phyloP scores from a whole-genome alignment of 2,113 vertebrate species.

The Pithys albifrons region DNA sequence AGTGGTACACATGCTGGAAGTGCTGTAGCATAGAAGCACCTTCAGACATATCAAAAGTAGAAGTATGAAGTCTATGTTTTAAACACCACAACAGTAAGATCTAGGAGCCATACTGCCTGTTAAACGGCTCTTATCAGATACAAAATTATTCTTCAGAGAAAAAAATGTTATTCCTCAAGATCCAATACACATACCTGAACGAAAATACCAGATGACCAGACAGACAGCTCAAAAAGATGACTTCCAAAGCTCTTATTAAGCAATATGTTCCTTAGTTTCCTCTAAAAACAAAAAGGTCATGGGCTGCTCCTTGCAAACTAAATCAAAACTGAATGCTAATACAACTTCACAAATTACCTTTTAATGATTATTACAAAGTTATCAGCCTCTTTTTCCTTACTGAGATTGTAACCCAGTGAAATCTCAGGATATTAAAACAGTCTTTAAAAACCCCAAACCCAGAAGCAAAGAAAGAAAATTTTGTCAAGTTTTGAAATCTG shows the following conservation, averaged over 20 bases:
- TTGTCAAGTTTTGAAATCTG: neutral
- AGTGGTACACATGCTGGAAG: neutral
- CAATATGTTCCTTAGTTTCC: neutral
- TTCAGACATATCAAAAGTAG: neutral
- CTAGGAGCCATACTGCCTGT: neutral
- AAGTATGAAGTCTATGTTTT: neutral
- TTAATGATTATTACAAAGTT: neutral
- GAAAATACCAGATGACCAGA: neutral
- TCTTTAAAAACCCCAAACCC: neutral
- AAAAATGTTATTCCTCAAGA: neutral
- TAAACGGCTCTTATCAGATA: neutral
- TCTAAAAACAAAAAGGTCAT: neutral
- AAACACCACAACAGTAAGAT: neutral
- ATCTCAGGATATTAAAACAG: neutral
- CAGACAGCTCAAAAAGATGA: neutral
- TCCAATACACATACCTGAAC: neutral
- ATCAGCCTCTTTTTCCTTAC: neutral
- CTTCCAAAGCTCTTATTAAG: neutral
- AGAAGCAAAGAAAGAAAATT: neutral
- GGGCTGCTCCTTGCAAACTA: neutral
- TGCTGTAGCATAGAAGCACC: neutral
- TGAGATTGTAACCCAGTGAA: neutral
- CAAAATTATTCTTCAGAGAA: neutral
- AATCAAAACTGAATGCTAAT: neutral
- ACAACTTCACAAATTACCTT: neutral